These are phyloP conservation scores for Baccha elongata DNA, from an alignment of 2,888 invertebrate genomes.

Conservation along the genomic window DNA sequence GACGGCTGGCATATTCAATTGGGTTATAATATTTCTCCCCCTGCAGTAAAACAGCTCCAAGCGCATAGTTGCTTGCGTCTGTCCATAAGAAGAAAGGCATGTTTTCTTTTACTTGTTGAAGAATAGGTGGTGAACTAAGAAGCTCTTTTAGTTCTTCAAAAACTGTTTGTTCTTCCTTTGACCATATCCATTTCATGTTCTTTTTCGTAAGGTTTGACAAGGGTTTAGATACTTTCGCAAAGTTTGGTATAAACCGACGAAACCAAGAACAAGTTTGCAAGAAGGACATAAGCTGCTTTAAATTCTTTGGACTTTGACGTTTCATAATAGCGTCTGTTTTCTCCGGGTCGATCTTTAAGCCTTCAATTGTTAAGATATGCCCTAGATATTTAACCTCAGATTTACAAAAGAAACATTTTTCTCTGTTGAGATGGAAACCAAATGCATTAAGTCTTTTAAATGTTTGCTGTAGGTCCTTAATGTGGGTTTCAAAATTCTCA, in stretches of 20 bases:
- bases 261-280: conserved; percentile 5
- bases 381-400: conserved; percentile 75
- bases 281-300: conserved; percentile 1
- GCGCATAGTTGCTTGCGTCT: background rate
- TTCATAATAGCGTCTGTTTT: background rate
- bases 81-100: too few relatives aligned
- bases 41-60: conserved; percentile 9
- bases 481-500: conserved; percentile 74
- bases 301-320: conserved; percentile 2
- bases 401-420: conserved; percentile 72
- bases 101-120: too few relatives aligned
- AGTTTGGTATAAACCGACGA: background rate
- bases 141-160: background rate
- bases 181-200: conserved; percentile 7
- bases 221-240: background rate
- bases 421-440: conserved; percentile 74
- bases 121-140: too few relatives aligned
- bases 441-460: conserved; percentile 66
- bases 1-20: too few relatives aligned
- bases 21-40: conserved; percentile 6
- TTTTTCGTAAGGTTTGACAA: conserved; percentile 6
- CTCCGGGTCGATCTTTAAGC: conserved; percentile 1
- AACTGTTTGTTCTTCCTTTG: background rate
- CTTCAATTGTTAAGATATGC: conserved; percentile 36
- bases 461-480: conserved; percentile 75